Evolutionary conservation across 2,888 invertebrate genomes (phyloP), one percentile per base, ranked within the genome.

Genomic region (Andrena minutula): DNA sequence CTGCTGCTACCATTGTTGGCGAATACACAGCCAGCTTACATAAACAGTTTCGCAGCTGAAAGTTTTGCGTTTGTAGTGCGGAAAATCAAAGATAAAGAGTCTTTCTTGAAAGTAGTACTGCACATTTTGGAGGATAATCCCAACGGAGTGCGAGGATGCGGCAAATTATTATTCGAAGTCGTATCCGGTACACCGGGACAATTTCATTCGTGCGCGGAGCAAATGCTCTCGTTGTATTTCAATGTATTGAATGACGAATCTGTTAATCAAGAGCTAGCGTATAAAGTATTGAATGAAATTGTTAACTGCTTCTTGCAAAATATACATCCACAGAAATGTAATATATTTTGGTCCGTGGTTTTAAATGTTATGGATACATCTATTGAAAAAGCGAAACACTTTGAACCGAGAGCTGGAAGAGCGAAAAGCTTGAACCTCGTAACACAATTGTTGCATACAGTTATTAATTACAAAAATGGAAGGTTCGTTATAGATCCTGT

Each of bases 61-160:
- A 98, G 98, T 94, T 99, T 99, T 95, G 97, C 99, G 0, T 99
- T 98, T 95, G 97, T 99, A 1, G 97, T 98, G 2, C 95, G 99
- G 85, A 98, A 98, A 95, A 96, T 98, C 12, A 96, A 96, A 87
- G 97, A 98, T 89, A 97, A 96, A 89, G 95, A 96, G 41, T 95
- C 95, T 69, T 97, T 99, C 92, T 93, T 98, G 56, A 95, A 95
- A 63, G 95, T 97, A 61, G 94, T 98, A 56, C 94, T 98, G 51
- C 95, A 95, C 86, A 96, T 96, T 71, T 94, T 98, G 51, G 94
- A 96, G 84, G 95, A 94, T 16, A 95, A 96, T 92, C 95, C 96
- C 90, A 96, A 97, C 94, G 96, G 97, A 82, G 94, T 96, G 20
- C 94, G 95, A 70, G 99, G 99, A 5, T 97, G 98, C 93, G 98